phyloP scores from a whole-genome alignment of 2,113 vertebrate species.

The Archilochus colubris region DNA sequence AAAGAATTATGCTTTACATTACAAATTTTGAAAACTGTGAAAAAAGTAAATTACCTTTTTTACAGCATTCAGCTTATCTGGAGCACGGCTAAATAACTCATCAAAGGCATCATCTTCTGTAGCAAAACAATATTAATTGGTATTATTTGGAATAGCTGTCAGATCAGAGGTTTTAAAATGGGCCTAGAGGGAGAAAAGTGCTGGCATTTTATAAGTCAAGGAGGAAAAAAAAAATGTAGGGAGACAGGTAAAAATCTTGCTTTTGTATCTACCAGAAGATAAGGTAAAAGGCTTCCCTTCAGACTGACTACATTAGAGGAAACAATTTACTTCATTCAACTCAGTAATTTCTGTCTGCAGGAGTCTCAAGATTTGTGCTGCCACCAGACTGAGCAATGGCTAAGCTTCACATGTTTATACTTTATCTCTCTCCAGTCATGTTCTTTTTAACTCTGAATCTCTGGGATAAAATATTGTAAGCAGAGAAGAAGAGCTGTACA shows the following conservation, averaged over 20 bases:
- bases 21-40: background rate
- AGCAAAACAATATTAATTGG: conserved; percentile 45
- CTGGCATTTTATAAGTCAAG: background rate
- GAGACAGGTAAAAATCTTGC: background rate
- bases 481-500: background rate
- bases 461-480: background rate
- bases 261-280: background rate
- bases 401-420: background rate
- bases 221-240: background rate
- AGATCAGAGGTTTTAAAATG: background rate
- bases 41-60: conserved; percentile 82
- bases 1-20: background rate
- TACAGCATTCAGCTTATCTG: conserved; percentile 84
- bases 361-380: background rate
- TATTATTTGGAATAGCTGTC: background rate
- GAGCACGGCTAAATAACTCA: conserved; percentile 84
- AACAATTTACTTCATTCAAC: background rate
- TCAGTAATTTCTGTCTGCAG: background rate
- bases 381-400: background rate
- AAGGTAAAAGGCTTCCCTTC: background rate
- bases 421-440: background rate
- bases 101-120: conserved; percentile 83
- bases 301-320: background rate
- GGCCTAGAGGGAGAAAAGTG: background rate
- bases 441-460: background rate